Percentiles rank a stretch among this genome's conserved stretches.
These are phyloP conservation scores for Drosophila repleta DNA, from an alignment of 1,140 invertebrate species.

Conservation along the genomic window DNA sequence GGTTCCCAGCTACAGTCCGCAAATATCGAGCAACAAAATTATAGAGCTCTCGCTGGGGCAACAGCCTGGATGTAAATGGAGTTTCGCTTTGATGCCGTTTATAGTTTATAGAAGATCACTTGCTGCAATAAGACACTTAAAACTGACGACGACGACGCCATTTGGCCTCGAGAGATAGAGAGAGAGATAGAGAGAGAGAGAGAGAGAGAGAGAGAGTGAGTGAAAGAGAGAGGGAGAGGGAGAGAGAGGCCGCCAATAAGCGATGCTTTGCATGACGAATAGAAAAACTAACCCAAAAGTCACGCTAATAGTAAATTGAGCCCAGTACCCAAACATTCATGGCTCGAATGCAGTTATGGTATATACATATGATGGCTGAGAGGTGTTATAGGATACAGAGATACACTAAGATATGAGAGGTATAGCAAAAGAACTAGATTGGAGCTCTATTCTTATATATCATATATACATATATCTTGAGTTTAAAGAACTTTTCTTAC, in stretches of 20 bases:
- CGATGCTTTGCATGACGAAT: conserved; percentile 80
- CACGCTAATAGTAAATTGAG: conserved; percentile 81
- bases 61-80: conserved; percentile 29
- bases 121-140: conserved; percentile 76
- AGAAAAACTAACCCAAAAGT: conserved; percentile 82
- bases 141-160: conserved; percentile 45
- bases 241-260: conserved; percentile 52
- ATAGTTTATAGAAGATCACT: conserved; percentile 71
- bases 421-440: no score
- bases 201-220: conserved; percentile 46
- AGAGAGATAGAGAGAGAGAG: conserved; percentile 47
- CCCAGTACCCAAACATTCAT: conserved; percentile 49
- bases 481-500: no score
- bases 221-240: conserved; percentile 30
- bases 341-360: conserved; percentile 44
- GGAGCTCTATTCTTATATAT: no score
- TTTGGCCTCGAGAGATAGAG: conserved; percentile 52
- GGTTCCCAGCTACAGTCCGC: conserved; percentile 22
- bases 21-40: conserved; percentile 47
- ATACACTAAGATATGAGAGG: no score
- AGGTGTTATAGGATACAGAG: neutral
- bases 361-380: conserved; percentile 46
- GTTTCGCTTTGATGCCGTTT: conserved; percentile 43
- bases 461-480: no score
- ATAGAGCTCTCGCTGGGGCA: conserved; percentile 30